Evolutionary conservation across 2,888 invertebrate genomes (phyloP).

Genomic region (Drosophila bunnanda): DNA sequence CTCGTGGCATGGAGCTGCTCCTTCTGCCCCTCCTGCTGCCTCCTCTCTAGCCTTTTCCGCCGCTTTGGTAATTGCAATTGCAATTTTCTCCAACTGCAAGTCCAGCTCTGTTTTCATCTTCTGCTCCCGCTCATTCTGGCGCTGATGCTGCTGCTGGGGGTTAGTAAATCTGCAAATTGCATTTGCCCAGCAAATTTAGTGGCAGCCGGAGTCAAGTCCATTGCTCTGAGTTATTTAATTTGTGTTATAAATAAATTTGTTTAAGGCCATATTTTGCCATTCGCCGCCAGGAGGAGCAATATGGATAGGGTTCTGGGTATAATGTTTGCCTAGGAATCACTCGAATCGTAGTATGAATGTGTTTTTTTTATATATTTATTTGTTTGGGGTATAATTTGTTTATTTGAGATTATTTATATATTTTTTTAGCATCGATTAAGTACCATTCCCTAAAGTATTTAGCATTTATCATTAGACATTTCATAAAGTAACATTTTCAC

Average conservation of each 20-base stretch:
- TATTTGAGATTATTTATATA: too few relatives aligned
- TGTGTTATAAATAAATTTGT: constrained; percentile 79
- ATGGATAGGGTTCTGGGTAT: background rate
- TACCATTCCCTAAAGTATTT: too few relatives aligned
- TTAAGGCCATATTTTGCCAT: constrained; percentile 47
- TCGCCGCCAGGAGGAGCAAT: background rate
- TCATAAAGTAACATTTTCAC: too few relatives aligned
- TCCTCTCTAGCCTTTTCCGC: constrained; percentile 29
- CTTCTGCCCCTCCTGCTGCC: background rate
- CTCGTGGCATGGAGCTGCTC: constrained; percentile 34
- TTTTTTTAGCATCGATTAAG: too few relatives aligned
- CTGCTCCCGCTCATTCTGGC: constrained; percentile 27
- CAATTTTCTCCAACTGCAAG: constrained; percentile 69
- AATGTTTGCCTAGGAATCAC: constrained; percentile 3
- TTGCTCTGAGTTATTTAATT: constrained; percentile 72
- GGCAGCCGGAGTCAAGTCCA: constrained; percentile 52
- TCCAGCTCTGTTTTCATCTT: constrained; percentile 18
- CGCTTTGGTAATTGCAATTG: constrained; percentile 75
- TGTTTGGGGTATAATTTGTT: background rate
- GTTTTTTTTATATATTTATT: background rate
- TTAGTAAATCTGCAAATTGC: constrained; percentile 71
- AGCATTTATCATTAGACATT: too few relatives aligned
- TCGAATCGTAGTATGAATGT: background rate
- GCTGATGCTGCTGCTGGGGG: constrained; percentile 27
- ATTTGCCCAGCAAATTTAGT: constrained; percentile 59